Evolutionary conservation across 2,888 invertebrate genomes (phyloP).

Genomic region (Labia minor): DNA sequence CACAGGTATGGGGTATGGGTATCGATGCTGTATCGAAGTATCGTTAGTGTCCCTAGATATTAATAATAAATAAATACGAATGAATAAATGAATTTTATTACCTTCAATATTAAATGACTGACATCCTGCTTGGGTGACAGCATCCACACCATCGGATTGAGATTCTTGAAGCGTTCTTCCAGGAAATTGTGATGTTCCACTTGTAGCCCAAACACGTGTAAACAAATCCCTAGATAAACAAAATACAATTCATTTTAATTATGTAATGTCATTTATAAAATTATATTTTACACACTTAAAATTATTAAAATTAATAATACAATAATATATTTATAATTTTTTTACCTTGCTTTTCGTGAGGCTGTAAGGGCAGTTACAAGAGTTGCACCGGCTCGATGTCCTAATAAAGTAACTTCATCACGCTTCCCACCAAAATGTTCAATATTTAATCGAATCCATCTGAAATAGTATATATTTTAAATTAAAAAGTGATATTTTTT

Average conservation of each 20-base stretch:
- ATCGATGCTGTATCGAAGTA: too few relatives aligned
- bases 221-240: slow-evolving; percentile 51
- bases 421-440: slow-evolving; percentile 75
- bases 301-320: too few relatives aligned
- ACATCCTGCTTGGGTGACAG: neutral
- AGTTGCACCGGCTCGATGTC: slow-evolving; percentile 77
- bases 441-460: slow-evolving; percentile 36
- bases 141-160: slow-evolving; percentile 28
- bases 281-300: too few relatives aligned
- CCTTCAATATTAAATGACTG: neutral
- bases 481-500: too few relatives aligned
- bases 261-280: too few relatives aligned
- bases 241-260: too few relatives aligned
- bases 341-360: slow-evolving; percentile 24
- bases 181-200: slow-evolving; percentile 62
- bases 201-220: slow-evolving; percentile 67
- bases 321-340: too few relatives aligned
- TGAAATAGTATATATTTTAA: neutral
- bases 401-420: slow-evolving; percentile 65
- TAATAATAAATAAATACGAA: too few relatives aligned
- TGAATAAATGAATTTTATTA: too few relatives aligned
- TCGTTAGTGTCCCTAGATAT: too few relatives aligned
- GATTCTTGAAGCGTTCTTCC: slow-evolving; percentile 49
- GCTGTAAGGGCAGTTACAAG: slow-evolving; percentile 64
- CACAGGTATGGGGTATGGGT: too few relatives aligned